A percentile compares a stretch with the other conserved stretches of the same genome.
Conservation (phyloP, 1,140 invertebrate genomes). For the Mamestra configurata region DNA sequence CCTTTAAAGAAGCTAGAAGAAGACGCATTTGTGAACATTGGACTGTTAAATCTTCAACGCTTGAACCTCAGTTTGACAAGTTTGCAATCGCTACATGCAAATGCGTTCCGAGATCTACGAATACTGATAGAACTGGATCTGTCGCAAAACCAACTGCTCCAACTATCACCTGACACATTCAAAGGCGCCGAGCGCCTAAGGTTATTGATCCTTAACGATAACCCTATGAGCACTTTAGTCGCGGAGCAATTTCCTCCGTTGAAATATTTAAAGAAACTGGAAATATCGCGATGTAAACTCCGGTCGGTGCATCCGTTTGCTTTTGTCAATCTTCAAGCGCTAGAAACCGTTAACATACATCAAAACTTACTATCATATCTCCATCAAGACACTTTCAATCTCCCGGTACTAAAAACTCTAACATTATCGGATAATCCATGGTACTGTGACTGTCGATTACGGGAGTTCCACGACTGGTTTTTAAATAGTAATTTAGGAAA, state of each 20-base stretch:
- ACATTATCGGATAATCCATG: conserved; percentile 95
- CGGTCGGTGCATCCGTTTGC: conserved; percentile 91
- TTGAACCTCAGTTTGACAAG: conserved; percentile 93
- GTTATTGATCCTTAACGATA: conserved; percentile 91
- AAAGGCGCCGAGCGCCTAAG: conserved; percentile 92
- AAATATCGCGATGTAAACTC: conserved; percentile 93
- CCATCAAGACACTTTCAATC: conserved; percentile 80
- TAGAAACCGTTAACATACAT: conserved; percentile 80
- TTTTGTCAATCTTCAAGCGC: conserved; percentile 77
- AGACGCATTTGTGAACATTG: conserved; percentile 93
- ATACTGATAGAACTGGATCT: conserved; percentile 96
- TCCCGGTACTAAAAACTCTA: conserved; percentile 91
- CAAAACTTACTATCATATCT: conserved; percentile 80
- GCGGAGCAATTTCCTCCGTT: conserved; percentile 92
- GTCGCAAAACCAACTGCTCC: conserved; percentile 92
- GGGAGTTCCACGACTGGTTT: conserved; percentile 94
- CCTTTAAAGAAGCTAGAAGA: conserved; percentile 91
- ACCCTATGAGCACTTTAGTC: conserved; percentile 90
- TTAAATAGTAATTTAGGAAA: conserved; percentile 88
- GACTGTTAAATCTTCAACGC: conserved; percentile 94
- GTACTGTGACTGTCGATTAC: conserved; percentile 95
- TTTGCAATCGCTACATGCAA: conserved; percentile 92
- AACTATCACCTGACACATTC: conserved; percentile 92
- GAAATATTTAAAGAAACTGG: conserved; percentile 92
- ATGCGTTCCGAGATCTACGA: conserved; percentile 94